Evolutionary conservation across 2,113 vertebrate genomes (phyloP).

Genomic region (Platichthys flesus): DNA sequence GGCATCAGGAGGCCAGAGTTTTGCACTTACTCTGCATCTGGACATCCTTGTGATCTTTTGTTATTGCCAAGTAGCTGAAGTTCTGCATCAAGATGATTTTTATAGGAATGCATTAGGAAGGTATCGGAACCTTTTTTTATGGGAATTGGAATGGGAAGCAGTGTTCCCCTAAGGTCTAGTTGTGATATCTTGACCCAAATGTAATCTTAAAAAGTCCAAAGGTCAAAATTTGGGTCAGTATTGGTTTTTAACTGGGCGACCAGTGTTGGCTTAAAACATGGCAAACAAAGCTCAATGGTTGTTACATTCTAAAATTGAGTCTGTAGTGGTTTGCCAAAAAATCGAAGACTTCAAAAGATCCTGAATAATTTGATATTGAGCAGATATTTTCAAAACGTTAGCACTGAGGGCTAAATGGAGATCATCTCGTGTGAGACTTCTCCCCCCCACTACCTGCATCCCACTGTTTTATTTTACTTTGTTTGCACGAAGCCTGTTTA

Average conservation of each 20-base stretch:
- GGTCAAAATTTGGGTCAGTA: not conserved
- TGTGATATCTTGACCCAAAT: not conserved
- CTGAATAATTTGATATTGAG: too few relatives aligned
- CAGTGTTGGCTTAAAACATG: not conserved
- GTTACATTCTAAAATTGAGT: too few relatives aligned
- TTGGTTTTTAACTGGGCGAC: not conserved
- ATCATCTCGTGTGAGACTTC: too few relatives aligned
- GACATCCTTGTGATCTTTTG: too few relatives aligned
- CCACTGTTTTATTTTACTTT: not conserved
- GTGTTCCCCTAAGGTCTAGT: not conserved
- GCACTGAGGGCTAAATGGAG: too few relatives aligned
- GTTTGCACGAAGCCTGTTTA: not conserved
- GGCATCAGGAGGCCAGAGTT: not conserved
- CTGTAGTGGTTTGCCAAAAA: too few relatives aligned
- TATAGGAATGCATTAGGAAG: not conserved
- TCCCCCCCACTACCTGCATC: not conserved
- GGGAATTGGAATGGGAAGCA: too few relatives aligned
- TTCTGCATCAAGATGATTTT: not conserved
- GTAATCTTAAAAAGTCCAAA: not conserved
- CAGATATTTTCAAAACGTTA: not conserved
- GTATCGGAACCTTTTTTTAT: not conserved
- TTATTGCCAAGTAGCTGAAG: too few relatives aligned
- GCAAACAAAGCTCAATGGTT: too few relatives aligned
- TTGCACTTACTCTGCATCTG: too few relatives aligned
- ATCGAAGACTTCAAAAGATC: too few relatives aligned